phyloP scores from a whole-genome alignment of 64 coral and sea anemone genomes.

The Anthopleura sola region DNA sequence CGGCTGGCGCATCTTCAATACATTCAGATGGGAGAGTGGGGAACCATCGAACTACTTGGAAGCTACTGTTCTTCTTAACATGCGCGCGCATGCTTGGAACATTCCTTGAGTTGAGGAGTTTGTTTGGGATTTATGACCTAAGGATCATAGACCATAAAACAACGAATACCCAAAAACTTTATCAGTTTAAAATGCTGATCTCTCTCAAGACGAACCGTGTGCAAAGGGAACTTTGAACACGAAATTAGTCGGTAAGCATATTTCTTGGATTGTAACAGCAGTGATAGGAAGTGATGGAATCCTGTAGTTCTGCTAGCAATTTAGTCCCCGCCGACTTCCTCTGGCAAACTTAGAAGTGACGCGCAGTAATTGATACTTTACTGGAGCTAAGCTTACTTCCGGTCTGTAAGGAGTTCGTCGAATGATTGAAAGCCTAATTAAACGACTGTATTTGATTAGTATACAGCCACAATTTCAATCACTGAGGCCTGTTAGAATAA shows the following conservation, averaged over 20 bases:
- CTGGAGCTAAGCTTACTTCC: background rate
- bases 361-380: background rate
- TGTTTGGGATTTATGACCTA: background rate
- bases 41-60: conserved; percentile 38
- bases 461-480: background rate
- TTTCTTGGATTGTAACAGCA: background rate
- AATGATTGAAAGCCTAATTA: background rate
- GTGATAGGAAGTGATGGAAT: conserved; percentile 5
- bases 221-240: background rate
- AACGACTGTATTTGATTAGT: background rate
- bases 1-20: conserved; percentile 43
- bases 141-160: background rate
- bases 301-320: background rate
- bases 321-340: background rate
- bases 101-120: conserved; percentile 16
- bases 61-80: conserved; percentile 3
- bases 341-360: background rate
- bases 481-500: background rate
- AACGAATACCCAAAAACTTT: background rate
- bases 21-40: background rate
- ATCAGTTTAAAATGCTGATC: background rate
- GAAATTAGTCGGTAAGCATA: background rate
- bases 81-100: conserved; percentile 30
- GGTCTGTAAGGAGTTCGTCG: background rate
- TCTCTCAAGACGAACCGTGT: background rate